Percentiles rank a stretch among this genome's conserved stretches.
Evolutionary conservation across 2,888 invertebrate genomes (phyloP).

Genomic region (Drosophila recens): DNA sequence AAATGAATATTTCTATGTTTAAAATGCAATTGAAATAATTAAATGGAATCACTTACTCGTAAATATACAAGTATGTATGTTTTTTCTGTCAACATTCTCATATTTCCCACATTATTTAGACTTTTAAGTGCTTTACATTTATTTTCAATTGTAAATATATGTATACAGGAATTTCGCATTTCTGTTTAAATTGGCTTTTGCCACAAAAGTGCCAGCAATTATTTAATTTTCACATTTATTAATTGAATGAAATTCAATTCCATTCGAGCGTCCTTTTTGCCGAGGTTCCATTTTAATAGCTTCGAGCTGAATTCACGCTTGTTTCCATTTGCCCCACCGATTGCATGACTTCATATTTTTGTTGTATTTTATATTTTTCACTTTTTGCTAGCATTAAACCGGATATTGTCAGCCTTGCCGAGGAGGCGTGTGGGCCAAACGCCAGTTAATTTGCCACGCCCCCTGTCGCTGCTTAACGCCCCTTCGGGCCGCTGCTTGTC

Average conservation of each 20-base stretch:
- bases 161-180: neutral
- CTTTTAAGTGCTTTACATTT: constrained; percentile 1
- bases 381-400: constrained; percentile 34
- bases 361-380: constrained; percentile 8
- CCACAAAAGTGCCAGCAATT: constrained; percentile 53
- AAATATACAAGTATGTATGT: neutral
- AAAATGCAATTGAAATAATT: neutral
- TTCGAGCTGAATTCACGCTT: constrained; percentile 6
- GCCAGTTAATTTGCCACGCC: constrained; percentile 51
- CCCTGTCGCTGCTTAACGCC: neutral
- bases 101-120: neutral
- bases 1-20: neutral
- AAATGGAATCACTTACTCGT: neutral
- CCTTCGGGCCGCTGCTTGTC: neutral
- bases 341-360: constrained; percentile 9
- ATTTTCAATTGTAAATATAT: constrained; percentile 16
- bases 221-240: constrained; percentile 61
- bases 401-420: constrained; percentile 52
- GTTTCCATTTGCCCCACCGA: constrained; percentile 15
- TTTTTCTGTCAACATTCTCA: neutral
- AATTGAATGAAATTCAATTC: constrained; percentile 59
- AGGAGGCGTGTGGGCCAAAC: constrained; percentile 12
- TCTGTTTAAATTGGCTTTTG: constrained; percentile 25
- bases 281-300: constrained; percentile 10
- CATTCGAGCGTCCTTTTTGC: constrained; percentile 17